phyloP scores from a whole-genome alignment of 2,888 invertebrate species.

The Stratiomys singularior region DNA sequence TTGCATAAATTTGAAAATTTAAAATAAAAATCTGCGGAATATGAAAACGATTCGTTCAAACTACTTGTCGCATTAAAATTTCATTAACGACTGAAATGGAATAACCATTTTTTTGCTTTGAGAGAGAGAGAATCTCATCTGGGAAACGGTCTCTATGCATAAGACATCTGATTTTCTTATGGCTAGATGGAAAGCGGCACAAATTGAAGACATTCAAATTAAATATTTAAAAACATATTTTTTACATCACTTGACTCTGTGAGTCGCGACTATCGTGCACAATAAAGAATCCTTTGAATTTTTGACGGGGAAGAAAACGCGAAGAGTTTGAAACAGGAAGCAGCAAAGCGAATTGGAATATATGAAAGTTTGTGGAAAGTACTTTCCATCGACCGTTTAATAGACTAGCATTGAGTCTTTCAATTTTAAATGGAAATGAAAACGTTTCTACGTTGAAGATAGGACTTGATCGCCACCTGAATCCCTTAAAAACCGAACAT shows the following conservation, averaged over 20 bases:
- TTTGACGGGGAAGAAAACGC: not conserved
- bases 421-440: slow-evolving; percentile 24
- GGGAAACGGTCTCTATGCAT: not conserved
- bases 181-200: not conserved
- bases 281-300: not conserved
- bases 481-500: not conserved
- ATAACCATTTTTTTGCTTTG: not conserved
- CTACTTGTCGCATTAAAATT: not conserved
- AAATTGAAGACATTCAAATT: slow-evolving; percentile 35
- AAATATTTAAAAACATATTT: slow-evolving; percentile 31
- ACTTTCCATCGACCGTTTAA: slow-evolving; percentile 2
- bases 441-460: not conserved
- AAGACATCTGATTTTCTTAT: not conserved
- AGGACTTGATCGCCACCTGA: not conserved
- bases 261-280: not conserved
- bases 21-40: not conserved
- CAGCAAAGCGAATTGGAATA: not conserved
- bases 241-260: not conserved
- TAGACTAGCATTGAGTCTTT: slow-evolving; percentile 20
- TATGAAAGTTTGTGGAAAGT: not conserved
- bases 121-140: not conserved
- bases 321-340: not conserved
- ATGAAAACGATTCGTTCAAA: not conserved
- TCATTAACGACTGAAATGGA: not conserved
- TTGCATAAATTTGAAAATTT: not conserved